Evolutionary conservation across 2,888 invertebrate genomes (phyloP), one percentile per base, ranked within the genome.

Genomic region (Adineta ricciae): DNA sequence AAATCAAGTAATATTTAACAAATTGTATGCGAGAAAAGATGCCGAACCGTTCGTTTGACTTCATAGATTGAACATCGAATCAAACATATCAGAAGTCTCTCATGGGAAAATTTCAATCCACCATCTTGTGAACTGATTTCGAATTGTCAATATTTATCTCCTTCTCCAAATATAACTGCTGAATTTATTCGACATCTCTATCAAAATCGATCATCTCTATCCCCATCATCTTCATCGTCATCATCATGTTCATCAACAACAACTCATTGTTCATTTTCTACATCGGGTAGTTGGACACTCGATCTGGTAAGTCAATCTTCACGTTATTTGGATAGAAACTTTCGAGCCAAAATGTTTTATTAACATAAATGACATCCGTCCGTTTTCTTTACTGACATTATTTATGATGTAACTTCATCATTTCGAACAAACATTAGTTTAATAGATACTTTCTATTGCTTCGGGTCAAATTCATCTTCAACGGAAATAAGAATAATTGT

Each of bases 321-420:
- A 32, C 2, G 19, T 16, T 32, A 64, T 64, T 64, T 56, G n/a
- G 50, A 50, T 50, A 9, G 14, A 50, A 50, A 50, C 5, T 8
- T 50, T 50, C 50, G 11, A 50, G 50, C 19, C 14, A 50, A 50
- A 50, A 50, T 64, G 64, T 64, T 64, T 64, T 64, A 64, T 64
- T 64, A 64, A 64, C 64, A 64, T 64, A 64, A 64, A 64, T 64
- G 64, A 64, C 64, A 64, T 64, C 64, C 64, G 64, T 64, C 64
- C 64, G 64, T 64, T 64, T 64, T 64, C 27, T 27, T 32, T 32
- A 32, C 32, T 64, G 27, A 64, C 64, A 64, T 32, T 32, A 32
- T 64, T 27, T 64, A 64, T 64, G 32, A 64, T 64, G 64, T 32
- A 64, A 64, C 27, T 8, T 64, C 32, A 64, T 64, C 64, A 19